phyloP scores from a whole-genome alignment of 64 coral and sea anemone genomes.

The Cladopsammia gracilis region DNA sequence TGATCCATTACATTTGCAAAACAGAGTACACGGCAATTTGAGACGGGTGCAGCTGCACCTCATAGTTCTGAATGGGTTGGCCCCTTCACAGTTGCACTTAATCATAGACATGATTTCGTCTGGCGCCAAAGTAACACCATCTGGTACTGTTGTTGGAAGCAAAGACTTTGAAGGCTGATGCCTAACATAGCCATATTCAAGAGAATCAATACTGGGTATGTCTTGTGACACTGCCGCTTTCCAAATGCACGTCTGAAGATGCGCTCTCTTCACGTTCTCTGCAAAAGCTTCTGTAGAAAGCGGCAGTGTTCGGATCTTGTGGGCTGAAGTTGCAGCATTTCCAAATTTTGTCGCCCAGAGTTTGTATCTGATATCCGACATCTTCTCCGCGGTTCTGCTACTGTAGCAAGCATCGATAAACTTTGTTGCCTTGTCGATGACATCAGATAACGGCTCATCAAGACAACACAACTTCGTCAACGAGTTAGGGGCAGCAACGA shows the following conservation, averaged over 20 bases:
- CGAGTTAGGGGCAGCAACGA: conserved; percentile 31
- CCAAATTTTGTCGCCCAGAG: conserved; percentile 49
- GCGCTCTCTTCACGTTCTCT: conserved; percentile 44
- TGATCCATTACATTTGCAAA: conserved; percentile 52
- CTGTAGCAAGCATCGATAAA: conserved; percentile 37
- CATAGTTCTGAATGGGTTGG: not conserved
- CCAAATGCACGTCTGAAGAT: conserved; percentile 25
- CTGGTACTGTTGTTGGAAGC: conserved; percentile 62
- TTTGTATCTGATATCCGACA: conserved; percentile 44
- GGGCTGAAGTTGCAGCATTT: conserved; percentile 43
- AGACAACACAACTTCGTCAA: conserved; percentile 13
- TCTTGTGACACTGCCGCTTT: conserved; percentile 1
- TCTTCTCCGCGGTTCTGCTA: not conserved
- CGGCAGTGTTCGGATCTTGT: conserved; percentile 28
- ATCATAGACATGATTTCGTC: conserved; percentile 53
- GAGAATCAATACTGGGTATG: not conserved
- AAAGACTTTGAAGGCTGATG: conserved; percentile 62
- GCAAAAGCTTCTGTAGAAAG: conserved; percentile 53
- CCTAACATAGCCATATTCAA: not conserved
- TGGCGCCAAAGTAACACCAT: conserved; percentile 52
- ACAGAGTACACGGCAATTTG: conserved; percentile 54
- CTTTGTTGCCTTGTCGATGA: conserved; percentile 34
- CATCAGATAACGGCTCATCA: conserved; percentile 2
- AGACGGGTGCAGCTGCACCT: conserved; percentile 48
- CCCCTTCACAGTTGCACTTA: conserved; percentile 63